Evolutionary conservation across 1,140 invertebrate species (phyloP).

Genomic region (Drosophila tani): DNA sequence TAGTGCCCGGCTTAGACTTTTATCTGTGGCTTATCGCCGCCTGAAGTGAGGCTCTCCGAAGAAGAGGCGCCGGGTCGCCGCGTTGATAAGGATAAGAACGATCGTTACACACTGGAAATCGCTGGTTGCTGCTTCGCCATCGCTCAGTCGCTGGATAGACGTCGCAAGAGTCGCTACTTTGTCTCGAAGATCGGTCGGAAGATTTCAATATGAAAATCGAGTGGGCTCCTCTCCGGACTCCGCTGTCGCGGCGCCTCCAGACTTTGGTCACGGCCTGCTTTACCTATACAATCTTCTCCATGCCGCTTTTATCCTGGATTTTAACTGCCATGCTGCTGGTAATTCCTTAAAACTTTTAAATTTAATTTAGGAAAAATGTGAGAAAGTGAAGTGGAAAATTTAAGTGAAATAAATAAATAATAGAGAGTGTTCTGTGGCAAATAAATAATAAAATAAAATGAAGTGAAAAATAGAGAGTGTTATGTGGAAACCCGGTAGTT

Average conservation of each 20-base stretch:
- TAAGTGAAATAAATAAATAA: not conserved
- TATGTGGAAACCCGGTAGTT: too few species aligned
- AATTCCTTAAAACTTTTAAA: not conserved
- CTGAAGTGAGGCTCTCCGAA: slow-evolving; percentile 22
- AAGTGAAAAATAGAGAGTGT: not conserved
- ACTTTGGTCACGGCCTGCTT: slow-evolving; percentile 29
- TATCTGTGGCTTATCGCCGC: slow-evolving; percentile 32
- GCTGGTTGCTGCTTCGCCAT: not conserved
- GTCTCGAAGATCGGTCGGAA: slow-evolving; percentile 17
- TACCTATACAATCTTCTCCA: slow-evolving; percentile 20
- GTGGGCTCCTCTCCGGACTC: slow-evolving; percentile 29
- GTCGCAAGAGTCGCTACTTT: slow-evolving; percentile 16
- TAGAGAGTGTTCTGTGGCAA: not conserved
- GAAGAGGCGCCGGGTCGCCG: slow-evolving; percentile 11
- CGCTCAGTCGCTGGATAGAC: slow-evolving; percentile 26
- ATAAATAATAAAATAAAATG: not conserved
- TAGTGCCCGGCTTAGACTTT: slow-evolving; percentile 20
- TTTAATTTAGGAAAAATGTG: not conserved
- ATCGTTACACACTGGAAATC: slow-evolving; percentile 24
- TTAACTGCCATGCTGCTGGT: slow-evolving; percentile 12
- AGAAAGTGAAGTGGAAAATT: not conserved
- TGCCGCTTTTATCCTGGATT: slow-evolving; percentile 19
- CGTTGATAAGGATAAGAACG: slow-evolving; percentile 40
- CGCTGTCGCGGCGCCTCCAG: slow-evolving; percentile 28
- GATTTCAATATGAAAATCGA: slow-evolving; percentile 37